Conservation (phyloP, 1,140 invertebrate species). For the Aphidius ervi region DNA sequence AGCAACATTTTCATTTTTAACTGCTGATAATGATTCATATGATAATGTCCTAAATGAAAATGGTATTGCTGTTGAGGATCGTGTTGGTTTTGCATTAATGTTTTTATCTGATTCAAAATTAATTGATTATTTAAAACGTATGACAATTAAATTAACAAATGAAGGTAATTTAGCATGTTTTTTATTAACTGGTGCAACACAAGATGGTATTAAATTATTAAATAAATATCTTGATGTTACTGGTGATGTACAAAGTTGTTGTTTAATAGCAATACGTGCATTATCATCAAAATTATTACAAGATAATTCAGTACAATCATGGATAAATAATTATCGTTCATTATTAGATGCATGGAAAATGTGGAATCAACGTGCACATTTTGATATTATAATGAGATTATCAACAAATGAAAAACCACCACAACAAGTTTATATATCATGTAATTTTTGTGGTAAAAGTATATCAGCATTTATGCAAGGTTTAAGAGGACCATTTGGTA, state of each 20-base stretch:
- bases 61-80: conserved; percentile 79
- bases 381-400: conserved; percentile 68
- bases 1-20: conserved; percentile 88
- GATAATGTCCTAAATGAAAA: conserved; percentile 77
- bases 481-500: conserved; percentile 59
- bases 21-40: conserved; percentile 73
- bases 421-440: conserved; percentile 82
- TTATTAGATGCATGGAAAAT: conserved; percentile 76
- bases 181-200: conserved; percentile 73
- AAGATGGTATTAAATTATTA: conserved; percentile 74
- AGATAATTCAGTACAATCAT: conserved; percentile 62
- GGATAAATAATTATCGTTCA: conserved; percentile 72
- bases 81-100: conserved; percentile 89
- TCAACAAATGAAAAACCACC: conserved; percentile 61
- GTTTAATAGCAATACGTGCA: conserved; percentile 73
- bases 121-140: conserved; percentile 70
- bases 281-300: conserved; percentile 64
- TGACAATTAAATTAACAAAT: conserved; percentile 67
- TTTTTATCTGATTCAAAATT: conserved; percentile 81
- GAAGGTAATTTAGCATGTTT: conserved; percentile 81
- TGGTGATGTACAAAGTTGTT: conserved; percentile 88
- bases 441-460: conserved; percentile 92
- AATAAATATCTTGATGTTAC: conserved; percentile 85
- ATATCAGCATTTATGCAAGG: conserved; percentile 74
- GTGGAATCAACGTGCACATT: conserved; percentile 73